A percentile compares a stretch with the other conserved stretches of the same genome.
Conservation (phyloP, 2,888 invertebrate genomes). For the Diploptera punctata region DNA sequence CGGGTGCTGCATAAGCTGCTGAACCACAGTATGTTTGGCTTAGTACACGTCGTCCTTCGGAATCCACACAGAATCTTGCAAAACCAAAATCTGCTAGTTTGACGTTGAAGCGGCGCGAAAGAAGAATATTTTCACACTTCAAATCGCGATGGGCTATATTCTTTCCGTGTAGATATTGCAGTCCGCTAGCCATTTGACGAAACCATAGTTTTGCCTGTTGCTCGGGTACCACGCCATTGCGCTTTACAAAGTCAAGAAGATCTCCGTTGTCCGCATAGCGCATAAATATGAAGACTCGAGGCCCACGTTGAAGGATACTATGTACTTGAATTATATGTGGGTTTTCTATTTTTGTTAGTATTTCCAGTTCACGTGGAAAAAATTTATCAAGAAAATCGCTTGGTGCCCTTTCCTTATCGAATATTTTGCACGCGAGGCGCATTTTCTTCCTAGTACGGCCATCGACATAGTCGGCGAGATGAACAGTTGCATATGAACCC, state of each 20-base stretch:
- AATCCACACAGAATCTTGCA: conserved; percentile 79
- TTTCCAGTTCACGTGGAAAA: conserved; percentile 91
- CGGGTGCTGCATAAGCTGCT: conserved; percentile 95
- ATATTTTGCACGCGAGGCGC: conserved; percentile 88
- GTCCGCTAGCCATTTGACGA: conserved; percentile 81
- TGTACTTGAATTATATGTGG: conserved; percentile 91
- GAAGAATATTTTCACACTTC: conserved; percentile 91
- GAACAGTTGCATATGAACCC: conserved; percentile 91
- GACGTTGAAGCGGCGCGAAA: conserved; percentile 84
- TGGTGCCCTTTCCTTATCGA: conserved; percentile 88
- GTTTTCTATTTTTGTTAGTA: conserved; percentile 87
- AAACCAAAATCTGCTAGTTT: conserved; percentile 96
- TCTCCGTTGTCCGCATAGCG: conserved; percentile 91
- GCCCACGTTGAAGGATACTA: conserved; percentile 82
- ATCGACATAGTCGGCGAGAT: conserved; percentile 82
- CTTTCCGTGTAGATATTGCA: conserved; percentile 82
- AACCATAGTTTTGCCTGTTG: conserved; percentile 85
- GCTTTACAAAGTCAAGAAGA: conserved; percentile 82
- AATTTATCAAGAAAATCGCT: conserved; percentile 90
- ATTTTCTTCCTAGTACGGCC: conserved; percentile 72
- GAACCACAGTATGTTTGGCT: conserved; percentile 97
- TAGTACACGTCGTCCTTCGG: conserved; percentile 74
- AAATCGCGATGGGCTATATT: conserved; percentile 90
- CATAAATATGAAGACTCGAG: conserved; percentile 90
- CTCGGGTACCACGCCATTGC: conserved; percentile 78